Evolutionary conservation across 64 coral and sea anemone genomes (phyloP).

Genomic region (Stichodactyla helianthus): DNA sequence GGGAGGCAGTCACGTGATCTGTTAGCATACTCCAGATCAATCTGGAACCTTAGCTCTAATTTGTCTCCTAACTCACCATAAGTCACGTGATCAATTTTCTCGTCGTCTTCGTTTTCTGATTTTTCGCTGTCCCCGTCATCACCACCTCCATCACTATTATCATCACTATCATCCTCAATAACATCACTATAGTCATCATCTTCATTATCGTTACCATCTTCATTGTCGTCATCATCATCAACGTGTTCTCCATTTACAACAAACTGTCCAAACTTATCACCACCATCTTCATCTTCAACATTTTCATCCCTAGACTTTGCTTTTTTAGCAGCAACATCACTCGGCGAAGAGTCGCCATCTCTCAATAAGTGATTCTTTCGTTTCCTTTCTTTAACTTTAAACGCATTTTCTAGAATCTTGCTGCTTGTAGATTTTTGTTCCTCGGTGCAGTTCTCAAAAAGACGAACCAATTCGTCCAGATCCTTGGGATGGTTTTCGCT

Average conservation of each 20-base stretch:
- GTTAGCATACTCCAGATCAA: too few relatives aligned
- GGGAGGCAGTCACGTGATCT: too few relatives aligned
- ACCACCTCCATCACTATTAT: background rate
- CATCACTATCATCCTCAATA: background rate
- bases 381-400: constrained; percentile 8
- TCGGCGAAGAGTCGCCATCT: background rate
- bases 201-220: constrained; percentile 4
- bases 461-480: background rate
- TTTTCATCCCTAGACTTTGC: background rate
- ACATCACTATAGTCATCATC: background rate
- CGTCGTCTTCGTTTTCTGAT: constrained; percentile 5
- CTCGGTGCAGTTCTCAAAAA: background rate
- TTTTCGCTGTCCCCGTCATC: constrained; percentile 9
- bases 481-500: background rate
- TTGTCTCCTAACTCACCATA: constrained; percentile 27
- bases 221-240: background rate
- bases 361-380: background rate
- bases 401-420: background rate
- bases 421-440: background rate
- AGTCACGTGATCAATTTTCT: constrained; percentile 11
- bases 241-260: background rate
- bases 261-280: background rate
- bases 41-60: too few relatives aligned
- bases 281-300: background rate
- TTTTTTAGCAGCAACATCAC: background rate